Conservation (phyloP, 30 jellyfish, hydroid and myxozoan species). For the Cassiopea andromeda region DNA sequence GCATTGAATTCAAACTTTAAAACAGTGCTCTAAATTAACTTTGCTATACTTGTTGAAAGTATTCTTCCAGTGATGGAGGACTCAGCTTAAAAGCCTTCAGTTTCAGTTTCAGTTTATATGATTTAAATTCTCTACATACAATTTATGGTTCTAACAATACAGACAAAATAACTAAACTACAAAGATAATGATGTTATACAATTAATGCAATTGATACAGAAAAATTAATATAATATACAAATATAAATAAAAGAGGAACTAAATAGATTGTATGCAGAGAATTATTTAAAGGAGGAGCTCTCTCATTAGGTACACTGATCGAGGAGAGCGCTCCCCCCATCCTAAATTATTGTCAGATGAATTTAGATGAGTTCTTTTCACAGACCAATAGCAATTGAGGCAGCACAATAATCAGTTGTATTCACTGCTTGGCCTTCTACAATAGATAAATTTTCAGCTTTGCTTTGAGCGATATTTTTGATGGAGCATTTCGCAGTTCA, state of each 20-base stretch:
- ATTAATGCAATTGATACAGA: background rate
- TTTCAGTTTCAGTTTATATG: no score
- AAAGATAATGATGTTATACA: no score
- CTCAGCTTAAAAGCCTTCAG: no score
- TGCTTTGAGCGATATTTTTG: slow-evolving; percentile 32
- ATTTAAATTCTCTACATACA: no score
- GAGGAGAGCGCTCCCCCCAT: slow-evolving; percentile 33
- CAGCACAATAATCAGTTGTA: background rate
- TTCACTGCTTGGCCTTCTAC: background rate
- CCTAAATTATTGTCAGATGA: slow-evolving; percentile 1
- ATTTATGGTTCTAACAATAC: no score
- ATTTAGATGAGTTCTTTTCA: background rate
- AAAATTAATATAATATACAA: background rate
- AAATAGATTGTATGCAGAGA: slow-evolving; percentile 37
- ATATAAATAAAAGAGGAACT: background rate
- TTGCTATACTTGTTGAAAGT: no score
- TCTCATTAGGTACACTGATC: slow-evolving; percentile 26
- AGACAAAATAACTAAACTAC: no score
- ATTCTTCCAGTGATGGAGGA: no score
- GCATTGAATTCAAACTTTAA: no score
- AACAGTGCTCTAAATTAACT: no score
- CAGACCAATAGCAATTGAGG: background rate
- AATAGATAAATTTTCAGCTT: slow-evolving; percentile 18
- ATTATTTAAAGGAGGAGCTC: slow-evolving; percentile 32
- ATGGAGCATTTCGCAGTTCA: slow-evolving; percentile 33